A percentile compares a stretch with the other conserved stretches of the same genome.
Conservation (phyloP, 2,888 invertebrate species). For the Sarcophaga caerulescens region DNA sequence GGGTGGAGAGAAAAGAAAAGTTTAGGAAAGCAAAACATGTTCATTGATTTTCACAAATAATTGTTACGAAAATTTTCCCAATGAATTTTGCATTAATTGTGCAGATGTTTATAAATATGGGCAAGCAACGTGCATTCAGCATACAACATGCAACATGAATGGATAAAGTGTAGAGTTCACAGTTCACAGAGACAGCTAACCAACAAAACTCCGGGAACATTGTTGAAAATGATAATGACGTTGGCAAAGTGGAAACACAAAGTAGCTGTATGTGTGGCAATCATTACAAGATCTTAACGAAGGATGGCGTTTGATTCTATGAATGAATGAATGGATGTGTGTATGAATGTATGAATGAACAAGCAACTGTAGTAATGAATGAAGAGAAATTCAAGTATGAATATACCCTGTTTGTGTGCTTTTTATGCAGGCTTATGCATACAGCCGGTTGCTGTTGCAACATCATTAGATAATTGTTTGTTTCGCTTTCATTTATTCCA, state of each 20-base stretch:
- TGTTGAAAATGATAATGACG: neutral
- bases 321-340: neutral
- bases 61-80: constrained; percentile 38
- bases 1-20: neutral
- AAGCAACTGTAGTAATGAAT: neutral
- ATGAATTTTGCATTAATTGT: constrained; percentile 31
- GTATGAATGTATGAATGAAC: neutral
- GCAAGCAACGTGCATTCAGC: neutral
- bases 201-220: neutral
- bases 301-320: neutral
- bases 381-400: neutral
- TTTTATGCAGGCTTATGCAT: neutral
- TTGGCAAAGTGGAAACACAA: neutral
- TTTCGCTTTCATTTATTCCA: constrained; percentile 49
- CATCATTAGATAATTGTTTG: constrained; percentile 64
- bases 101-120: neutral
- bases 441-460: constrained; percentile 40
- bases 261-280: constrained; percentile 17
- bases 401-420: neutral
- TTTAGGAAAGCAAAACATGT: constrained; percentile 9
- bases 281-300: constrained; percentile 10
- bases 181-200: neutral
- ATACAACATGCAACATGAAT: neutral
- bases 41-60: constrained; percentile 56
- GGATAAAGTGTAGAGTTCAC: neutral